These are phyloP conservation scores for Hypsibius dujardini DNA, from an alignment of 1,140 invertebrate genomes.

Conservation along the genomic window DNA sequence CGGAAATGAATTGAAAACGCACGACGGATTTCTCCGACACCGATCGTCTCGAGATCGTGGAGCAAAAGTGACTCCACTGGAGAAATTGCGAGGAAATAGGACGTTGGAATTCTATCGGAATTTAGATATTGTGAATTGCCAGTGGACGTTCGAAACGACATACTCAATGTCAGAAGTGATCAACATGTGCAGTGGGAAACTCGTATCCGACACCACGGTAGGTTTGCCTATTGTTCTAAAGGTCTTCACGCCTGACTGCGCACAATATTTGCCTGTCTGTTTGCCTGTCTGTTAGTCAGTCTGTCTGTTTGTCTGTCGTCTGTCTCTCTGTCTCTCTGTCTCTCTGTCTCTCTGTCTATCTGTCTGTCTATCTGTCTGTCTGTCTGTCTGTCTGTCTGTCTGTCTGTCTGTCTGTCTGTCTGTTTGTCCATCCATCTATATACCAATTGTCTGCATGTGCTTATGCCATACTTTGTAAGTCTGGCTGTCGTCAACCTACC, in stretches of 20 bases:
- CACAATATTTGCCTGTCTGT: background rate
- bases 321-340: background rate
- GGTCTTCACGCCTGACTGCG: no score
- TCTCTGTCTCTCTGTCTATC: conserved; percentile 17
- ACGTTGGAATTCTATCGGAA: conserved; percentile 26
- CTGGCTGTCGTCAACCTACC: no score
- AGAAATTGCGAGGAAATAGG: background rate
- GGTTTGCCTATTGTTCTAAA: conserved; percentile 19
- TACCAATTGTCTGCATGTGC: no score
- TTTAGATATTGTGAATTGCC: conserved; percentile 32
- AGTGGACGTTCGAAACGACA: conserved; percentile 33
- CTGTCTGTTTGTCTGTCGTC: no score
- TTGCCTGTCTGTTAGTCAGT: no score
- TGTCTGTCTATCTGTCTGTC: background rate
- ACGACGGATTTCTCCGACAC: conserved; percentile 30
- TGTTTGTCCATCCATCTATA: no score
- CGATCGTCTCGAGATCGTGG: background rate
- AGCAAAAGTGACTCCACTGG: background rate
- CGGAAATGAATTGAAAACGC: conserved; percentile 26
- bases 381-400: background rate
- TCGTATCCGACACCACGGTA: conserved; percentile 32
- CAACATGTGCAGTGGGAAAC: conserved; percentile 30
- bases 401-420: no score
- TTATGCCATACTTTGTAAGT: no score
- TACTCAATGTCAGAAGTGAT: conserved; percentile 34